Evolutionary conservation across 2,113 vertebrate species (phyloP), one percentile per base, ranked within the genome.

Genomic region (Noturus placidus): DNA sequence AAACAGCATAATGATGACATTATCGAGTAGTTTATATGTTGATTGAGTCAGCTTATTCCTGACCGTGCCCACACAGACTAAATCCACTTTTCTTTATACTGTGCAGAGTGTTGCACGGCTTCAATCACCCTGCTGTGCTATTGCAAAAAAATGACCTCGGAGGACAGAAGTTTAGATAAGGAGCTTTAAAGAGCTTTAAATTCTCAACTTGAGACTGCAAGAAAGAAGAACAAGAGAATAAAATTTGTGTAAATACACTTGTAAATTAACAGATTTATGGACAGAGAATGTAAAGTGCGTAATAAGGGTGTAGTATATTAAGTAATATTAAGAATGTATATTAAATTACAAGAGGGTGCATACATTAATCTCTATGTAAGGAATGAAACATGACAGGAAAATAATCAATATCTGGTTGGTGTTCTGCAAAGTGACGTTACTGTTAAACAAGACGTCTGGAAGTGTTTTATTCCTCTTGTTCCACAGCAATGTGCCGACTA

Each of bases 51-150:
- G 56, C 79, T 27, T 82, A 61, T 82, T 82, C 35, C 33, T 61
- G 8, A 61, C 4, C 61, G 20, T 38, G 56, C 79, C 79, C 79
- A 82, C 79, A 61, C 79, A 61, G 0, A 82, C 20, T 3, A 87
- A 87, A 81, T 67, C 77, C 63, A 87, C 52, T 87, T 69, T 80
- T 69, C 85, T 56, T 54, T 65, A 67, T 50, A 52, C 20, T 86
- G 25, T 27, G 20, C 42, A 33, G 42, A 50, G 57, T 33, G 57
- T 7, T 20, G 50, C 46, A 80, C 46, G 9, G 30, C 33, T 69
- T 86, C 59, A 65, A 69, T 86, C 76, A 54, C n/a, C 25, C 74
- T 54, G 74, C 59, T 59, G 33, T 30, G 54, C 13, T 69, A 61
- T 82, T 57, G 54, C 35, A 82, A 61, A 87, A 87, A 72, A 72